A percentile compares a stretch with the other conserved stretches of the same genome.
These are phyloP conservation scores for Emmelina monodactyla DNA, from an alignment of 2,888 invertebrate genomes.

Conservation along the genomic window DNA sequence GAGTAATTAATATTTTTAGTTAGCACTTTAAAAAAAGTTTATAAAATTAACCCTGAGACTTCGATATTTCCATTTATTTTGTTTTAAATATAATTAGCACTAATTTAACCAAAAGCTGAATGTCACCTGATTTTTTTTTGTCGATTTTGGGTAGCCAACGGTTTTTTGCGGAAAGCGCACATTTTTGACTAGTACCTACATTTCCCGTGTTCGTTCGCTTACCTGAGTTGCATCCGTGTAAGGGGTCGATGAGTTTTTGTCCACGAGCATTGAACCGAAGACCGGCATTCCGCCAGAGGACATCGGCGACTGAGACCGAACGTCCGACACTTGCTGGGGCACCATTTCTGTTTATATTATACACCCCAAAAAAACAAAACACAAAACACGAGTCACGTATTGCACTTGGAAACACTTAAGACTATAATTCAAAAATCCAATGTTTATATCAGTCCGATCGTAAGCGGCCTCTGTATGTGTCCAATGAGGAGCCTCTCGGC, in stretches of 20 bases:
- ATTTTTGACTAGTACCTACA: constrained; percentile 2
- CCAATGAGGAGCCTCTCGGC: constrained; percentile 54
- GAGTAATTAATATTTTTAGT: no score
- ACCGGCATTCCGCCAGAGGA: constrained; percentile 70
- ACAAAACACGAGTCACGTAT: constrained; percentile 58
- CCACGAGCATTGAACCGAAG: constrained; percentile 91
- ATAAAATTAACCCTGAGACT: no score
- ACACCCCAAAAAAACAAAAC: constrained; percentile 32
- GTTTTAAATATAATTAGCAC: no score
- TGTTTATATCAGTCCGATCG: constrained; percentile 47
- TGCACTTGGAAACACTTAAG: constrained; percentile 47
- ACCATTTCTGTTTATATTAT: constrained; percentile 69
- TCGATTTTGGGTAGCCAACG: no score
- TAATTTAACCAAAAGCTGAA: no score
- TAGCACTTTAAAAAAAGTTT: no score
- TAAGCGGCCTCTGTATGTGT: constrained; percentile 37
- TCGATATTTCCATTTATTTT: no score
- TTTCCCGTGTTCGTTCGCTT: constrained; percentile 38
- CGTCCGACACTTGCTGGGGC: constrained; percentile 74
- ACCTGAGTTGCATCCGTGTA: constrained; percentile 99
- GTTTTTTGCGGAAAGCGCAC: background rate
- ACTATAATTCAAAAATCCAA: constrained; percentile 32
- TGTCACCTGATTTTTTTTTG: no score
- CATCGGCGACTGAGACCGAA: constrained; percentile 66
- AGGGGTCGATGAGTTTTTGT: constrained; percentile 90